Conservation (phyloP, 2,113 vertebrate species). For the Syngnathus typhle region DNA sequence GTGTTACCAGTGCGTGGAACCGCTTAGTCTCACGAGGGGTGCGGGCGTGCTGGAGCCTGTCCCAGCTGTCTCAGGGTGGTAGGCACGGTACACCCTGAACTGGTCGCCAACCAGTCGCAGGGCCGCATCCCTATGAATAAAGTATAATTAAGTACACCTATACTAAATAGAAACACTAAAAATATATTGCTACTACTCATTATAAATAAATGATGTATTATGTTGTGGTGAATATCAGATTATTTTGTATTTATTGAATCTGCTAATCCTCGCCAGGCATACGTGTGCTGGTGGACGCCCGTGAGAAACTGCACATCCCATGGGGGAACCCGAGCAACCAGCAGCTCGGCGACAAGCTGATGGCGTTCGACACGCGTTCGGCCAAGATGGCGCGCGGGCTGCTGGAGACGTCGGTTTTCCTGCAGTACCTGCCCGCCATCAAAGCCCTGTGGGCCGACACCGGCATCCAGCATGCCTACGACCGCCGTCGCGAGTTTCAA, state of each 20-base stretch:
- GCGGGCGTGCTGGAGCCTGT: no score
- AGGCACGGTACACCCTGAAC: no score
- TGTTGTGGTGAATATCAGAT: neutral
- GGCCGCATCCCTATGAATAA: no score
- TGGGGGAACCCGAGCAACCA: slow-evolving; percentile 89
- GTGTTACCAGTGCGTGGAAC: no score
- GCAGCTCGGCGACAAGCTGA: slow-evolving; percentile 78
- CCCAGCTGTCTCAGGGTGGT: no score
- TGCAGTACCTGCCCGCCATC: slow-evolving; percentile 80
- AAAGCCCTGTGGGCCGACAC: slow-evolving; percentile 83
- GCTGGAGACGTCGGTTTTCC: slow-evolving; percentile 81
- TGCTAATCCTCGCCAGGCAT: slow-evolving; percentile 68
- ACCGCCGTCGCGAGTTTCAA: slow-evolving; percentile 93
- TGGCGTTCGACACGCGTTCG: slow-evolving; percentile 89
- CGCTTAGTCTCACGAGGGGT: no score
- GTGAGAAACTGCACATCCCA: slow-evolving; percentile 95
- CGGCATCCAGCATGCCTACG: slow-evolving; percentile 90
- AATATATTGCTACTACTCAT: no score
- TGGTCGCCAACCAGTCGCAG: no score
- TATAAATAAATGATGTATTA: no score
- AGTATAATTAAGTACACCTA: no score
- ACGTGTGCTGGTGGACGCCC: slow-evolving; percentile 90
- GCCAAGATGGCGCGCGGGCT: slow-evolving; percentile 77
- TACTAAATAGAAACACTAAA: no score
- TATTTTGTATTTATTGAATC: neutral